phyloP scores from a whole-genome alignment of 2,113 vertebrate species.

The Silurus meridionalis region DNA sequence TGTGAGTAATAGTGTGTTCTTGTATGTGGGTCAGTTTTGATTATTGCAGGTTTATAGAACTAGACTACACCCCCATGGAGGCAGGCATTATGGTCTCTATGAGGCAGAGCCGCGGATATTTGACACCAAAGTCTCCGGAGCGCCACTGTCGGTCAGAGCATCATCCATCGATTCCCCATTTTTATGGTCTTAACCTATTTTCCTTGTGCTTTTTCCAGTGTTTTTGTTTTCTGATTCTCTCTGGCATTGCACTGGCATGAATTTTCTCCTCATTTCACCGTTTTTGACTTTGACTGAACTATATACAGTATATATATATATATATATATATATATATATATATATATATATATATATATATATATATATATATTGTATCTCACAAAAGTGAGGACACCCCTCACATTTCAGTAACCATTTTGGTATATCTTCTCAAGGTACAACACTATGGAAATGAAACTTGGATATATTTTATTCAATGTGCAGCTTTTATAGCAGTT shows the following conservation, averaged over 20 bases:
- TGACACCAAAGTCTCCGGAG: constrained; percentile 70
- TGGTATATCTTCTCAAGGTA: no score
- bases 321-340: no score
- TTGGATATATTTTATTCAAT: no score
- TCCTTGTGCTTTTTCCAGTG: constrained; percentile 55
- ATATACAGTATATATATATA: neutral
- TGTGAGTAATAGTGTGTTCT: constrained; percentile 63
- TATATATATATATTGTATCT: no score
- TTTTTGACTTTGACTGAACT: neutral
- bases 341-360: no score
- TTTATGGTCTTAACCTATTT: constrained; percentile 24
- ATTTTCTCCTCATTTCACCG: constrained; percentile 21
- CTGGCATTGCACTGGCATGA: constrained; percentile 39
- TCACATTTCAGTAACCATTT: no score
- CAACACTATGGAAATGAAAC: no score
- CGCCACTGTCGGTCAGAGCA: constrained; percentile 67
- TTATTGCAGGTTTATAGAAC: constrained; percentile 81
- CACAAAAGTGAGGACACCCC: no score
- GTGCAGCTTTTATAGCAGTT: no score
- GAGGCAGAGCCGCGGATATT: constrained; percentile 74
- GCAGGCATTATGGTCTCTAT: constrained; percentile 78
- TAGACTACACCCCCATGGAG: constrained; percentile 81
- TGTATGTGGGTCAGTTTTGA: constrained; percentile 77
- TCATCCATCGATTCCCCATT: constrained; percentile 53
- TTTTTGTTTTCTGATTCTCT: constrained; percentile 45